Evolutionary conservation across 2,797 vertebrate genomes (phyloP).

Genomic region (Sylvilagus floridanus): DNA sequence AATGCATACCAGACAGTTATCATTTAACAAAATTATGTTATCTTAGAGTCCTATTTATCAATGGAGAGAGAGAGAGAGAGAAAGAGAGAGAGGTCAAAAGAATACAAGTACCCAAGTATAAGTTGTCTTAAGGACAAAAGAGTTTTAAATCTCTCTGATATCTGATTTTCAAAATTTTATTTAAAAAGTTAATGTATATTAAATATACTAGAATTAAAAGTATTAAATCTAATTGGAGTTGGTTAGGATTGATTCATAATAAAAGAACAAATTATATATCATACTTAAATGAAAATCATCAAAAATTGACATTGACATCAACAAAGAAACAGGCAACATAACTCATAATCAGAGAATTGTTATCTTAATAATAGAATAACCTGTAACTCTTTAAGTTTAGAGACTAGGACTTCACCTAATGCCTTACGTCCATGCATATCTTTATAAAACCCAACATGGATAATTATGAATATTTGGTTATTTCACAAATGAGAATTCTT

Average conservation of each 20-base stretch:
- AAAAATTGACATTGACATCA: background rate
- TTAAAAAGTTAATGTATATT: background rate
- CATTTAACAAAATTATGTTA: background rate
- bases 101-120: background rate
- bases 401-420: background rate
- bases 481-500: background rate
- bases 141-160: background rate
- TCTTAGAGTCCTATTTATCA: background rate
- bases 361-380: background rate
- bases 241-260: constrained; percentile 6
- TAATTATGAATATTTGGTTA: background rate
- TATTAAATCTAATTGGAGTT: background rate
- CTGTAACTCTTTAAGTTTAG: background rate
- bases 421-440: background rate
- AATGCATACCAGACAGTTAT: background rate
- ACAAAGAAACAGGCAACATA: background rate
- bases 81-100: background rate
- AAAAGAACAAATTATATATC: background rate
- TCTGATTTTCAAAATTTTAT: constrained; percentile 35
- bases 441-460: background rate
- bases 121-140: background rate
- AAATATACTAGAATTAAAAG: background rate
- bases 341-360: background rate
- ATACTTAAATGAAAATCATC: background rate
- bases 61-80: too few relatives aligned